Percentiles rank a stretch among this genome's conserved stretches.
Evolutionary conservation across 1,140 invertebrate species (phyloP).

Genomic region (Macrocentrus cingulum): DNA sequence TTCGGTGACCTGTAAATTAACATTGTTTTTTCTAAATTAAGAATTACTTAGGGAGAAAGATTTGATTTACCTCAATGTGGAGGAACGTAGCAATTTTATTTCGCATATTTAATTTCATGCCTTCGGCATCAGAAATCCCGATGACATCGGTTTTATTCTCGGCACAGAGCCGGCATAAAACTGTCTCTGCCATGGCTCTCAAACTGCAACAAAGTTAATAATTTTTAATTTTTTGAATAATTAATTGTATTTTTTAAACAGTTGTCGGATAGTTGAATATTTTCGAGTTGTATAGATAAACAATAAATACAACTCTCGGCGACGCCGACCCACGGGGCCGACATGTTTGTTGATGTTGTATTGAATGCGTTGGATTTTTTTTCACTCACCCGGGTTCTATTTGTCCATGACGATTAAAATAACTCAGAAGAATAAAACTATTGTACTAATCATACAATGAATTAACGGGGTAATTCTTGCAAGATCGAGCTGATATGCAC

Average conservation of each 20-base stretch:
- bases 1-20: slow-evolving; percentile 41
- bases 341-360: not conserved
- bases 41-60: not conserved
- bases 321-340: not conserved
- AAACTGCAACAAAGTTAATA: not conserved
- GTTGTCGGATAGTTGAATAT: not conserved
- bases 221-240: not conserved
- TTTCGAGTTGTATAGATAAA: slow-evolving; percentile 13
- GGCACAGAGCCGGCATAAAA: slow-evolving; percentile 61
- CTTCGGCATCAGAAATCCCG: slow-evolving; percentile 57
- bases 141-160: slow-evolving; percentile 51
- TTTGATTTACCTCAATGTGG: slow-evolving; percentile 53
- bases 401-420: too few relatives aligned
- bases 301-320: not conserved
- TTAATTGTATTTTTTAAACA: not conserved
- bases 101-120: slow-evolving; percentile 52
- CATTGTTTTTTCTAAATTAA: slow-evolving; percentile 1
- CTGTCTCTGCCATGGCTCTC: slow-evolving; percentile 43
- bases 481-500: too few relatives aligned
- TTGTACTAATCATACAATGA: too few relatives aligned
- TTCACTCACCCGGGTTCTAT: too few relatives aligned
- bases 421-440: too few relatives aligned
- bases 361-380: not conserved
- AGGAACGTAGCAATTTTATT: slow-evolving; percentile 58
- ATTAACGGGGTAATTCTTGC: too few relatives aligned